A percentile compares a stretch with the other conserved stretches of the same genome.
Conservation (phyloP, 2,797 vertebrate genomes). For the Gymnoscopelus braueri region DNA sequence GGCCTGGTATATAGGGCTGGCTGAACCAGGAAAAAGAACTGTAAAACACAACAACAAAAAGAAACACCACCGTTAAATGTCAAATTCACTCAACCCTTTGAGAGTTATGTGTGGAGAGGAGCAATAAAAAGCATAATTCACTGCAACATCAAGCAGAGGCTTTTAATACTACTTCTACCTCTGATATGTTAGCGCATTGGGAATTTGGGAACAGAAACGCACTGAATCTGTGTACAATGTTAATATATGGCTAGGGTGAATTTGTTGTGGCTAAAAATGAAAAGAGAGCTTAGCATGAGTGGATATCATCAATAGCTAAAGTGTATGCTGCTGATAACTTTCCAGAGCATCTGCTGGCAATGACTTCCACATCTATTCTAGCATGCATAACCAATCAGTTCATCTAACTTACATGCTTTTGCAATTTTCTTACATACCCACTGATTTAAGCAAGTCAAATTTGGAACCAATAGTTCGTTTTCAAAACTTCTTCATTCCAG, state of each 20-base stretch:
- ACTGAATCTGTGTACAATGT: slow-evolving; percentile 32
- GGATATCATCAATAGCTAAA: slow-evolving; percentile 43
- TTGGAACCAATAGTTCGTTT: slow-evolving; percentile 18
- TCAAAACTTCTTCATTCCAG: slow-evolving; percentile 6
- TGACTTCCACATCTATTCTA: slow-evolving; percentile 42
- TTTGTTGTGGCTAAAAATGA: slow-evolving; percentile 41
- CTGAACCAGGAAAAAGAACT: slow-evolving; percentile 99
- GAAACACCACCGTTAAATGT: slow-evolving; percentile 99
- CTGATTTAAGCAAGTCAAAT: slow-evolving; percentile 34
- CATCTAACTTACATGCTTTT: slow-evolving; percentile 58
- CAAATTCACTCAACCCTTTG: slow-evolving; percentile 90
- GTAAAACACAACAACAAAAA: slow-evolving; percentile 99
- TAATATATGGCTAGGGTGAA: slow-evolving; percentile 51
- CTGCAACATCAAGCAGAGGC: slow-evolving; percentile 67
- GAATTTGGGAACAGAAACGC: slow-evolving; percentile 53
- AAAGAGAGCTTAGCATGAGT: slow-evolving; percentile 41
- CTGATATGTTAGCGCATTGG: slow-evolving; percentile 52
- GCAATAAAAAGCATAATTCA: slow-evolving; percentile 70
- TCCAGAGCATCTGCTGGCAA: slow-evolving; percentile 40
- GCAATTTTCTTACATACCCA: slow-evolving; percentile 34
- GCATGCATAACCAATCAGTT: slow-evolving; percentile 65
- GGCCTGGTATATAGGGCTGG: slow-evolving; percentile 99
- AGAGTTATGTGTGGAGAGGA: slow-evolving; percentile 92
- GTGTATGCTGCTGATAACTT: slow-evolving; percentile 21
- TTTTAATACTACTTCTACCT: slow-evolving; percentile 45